phyloP scores from a whole-genome alignment of 2,113 vertebrate genomes.

The Periophthalmodon schlosseri region DNA sequence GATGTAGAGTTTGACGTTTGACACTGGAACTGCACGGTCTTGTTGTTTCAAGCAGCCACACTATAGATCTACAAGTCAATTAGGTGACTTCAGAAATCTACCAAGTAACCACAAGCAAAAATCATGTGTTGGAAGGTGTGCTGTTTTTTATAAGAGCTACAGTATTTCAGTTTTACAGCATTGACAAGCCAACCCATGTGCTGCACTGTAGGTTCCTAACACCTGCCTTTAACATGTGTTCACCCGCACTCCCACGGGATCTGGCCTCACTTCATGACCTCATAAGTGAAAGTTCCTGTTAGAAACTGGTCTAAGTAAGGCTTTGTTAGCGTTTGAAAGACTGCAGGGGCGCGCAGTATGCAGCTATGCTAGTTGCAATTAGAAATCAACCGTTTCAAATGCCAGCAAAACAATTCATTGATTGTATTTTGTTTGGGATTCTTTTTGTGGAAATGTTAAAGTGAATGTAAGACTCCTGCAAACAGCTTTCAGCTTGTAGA shows the following conservation, averaged over 20 bases:
- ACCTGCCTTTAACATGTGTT: slow-evolving; percentile 2
- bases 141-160: too few relatives aligned
- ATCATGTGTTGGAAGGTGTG: neutral
- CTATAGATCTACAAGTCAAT: neutral
- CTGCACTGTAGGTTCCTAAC: neutral
- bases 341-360: neutral
- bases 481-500: neutral
- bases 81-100: neutral
- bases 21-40: neutral
- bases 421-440: neutral
- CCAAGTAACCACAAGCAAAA: neutral
- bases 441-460: neutral
- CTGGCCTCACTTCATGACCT: neutral
- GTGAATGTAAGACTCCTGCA: neutral
- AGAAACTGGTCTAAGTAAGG: neutral
- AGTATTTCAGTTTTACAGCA: neutral
- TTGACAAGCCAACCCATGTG: neutral
- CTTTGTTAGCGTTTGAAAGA: neutral
- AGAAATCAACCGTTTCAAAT: neutral
- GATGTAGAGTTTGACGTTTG: slow-evolving; percentile 2
- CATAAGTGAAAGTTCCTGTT: neutral
- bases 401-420: neutral
- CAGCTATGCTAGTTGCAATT: neutral
- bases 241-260: neutral
- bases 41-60: neutral